phyloP scores from a whole-genome alignment of 2,888 invertebrate species.

The Alloscopus bannaensis region DNA sequence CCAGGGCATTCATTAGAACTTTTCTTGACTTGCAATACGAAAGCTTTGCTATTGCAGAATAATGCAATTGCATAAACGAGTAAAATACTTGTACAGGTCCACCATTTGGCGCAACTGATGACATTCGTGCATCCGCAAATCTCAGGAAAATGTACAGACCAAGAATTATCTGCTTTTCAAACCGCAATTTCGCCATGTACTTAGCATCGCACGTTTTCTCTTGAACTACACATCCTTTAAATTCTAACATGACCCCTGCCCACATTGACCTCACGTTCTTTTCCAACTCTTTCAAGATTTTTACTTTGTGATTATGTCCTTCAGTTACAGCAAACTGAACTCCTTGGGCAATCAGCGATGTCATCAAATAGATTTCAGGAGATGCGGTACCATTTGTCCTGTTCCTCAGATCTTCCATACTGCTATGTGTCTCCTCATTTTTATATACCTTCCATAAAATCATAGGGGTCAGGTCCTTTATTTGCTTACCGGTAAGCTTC shows the following conservation, averaged over 20 bases:
- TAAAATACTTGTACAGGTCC: slow-evolving; percentile 5
- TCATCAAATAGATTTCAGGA: neutral
- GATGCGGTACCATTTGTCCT: neutral
- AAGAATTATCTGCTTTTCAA: slow-evolving; percentile 13
- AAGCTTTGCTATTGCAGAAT: slow-evolving; percentile 4
- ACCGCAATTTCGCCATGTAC: neutral
- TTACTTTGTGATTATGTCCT: slow-evolving; percentile 18
- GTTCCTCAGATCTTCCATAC: neutral
- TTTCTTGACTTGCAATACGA: slow-evolving; percentile 20
- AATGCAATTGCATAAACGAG: slow-evolving; percentile 10
- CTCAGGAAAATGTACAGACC: slow-evolving; percentile 19
- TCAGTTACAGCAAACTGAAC: neutral
- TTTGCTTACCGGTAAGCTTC: slow-evolving; percentile 4
- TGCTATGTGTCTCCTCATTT: neutral
- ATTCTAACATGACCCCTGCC: slow-evolving; percentile 24
- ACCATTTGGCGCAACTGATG: neutral
- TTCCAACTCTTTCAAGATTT: slow-evolving; percentile 10
- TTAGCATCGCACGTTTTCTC: neutral
- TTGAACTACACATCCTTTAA: slow-evolving; percentile 5
- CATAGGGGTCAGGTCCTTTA: slow-evolving; percentile 20
- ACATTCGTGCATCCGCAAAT: slow-evolving; percentile 19
- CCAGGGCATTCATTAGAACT: neutral
- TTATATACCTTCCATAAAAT: neutral
- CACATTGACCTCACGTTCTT: slow-evolving; percentile 6
- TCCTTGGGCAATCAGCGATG: neutral